Evolutionary conservation across 1,140 invertebrate genomes (phyloP).

Genomic region (Drosophila quadrilineata): DNA sequence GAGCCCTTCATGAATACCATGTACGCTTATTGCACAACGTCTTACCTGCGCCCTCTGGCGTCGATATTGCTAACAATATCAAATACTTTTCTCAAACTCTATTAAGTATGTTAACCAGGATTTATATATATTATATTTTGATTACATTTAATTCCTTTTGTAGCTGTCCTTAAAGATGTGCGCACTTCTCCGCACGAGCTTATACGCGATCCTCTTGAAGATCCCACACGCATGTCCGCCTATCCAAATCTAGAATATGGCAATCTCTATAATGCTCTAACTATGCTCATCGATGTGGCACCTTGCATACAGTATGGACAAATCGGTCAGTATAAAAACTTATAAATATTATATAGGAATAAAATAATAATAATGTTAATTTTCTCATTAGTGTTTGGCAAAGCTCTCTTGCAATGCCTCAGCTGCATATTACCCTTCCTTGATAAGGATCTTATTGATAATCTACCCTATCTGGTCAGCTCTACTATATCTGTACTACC

Average conservation of each 20-base stretch:
- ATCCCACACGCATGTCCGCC: constrained; percentile 91
- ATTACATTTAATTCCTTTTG: constrained; percentile 32
- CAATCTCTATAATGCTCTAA: constrained; percentile 93
- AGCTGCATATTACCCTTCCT: constrained; percentile 97
- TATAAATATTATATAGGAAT: neutral
- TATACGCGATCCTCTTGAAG: constrained; percentile 92
- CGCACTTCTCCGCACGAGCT: constrained; percentile 94
- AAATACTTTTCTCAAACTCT: constrained; percentile 99
- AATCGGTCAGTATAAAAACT: constrained; percentile 84
- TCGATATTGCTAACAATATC: constrained; percentile 97
- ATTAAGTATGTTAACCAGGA: constrained; percentile 89
- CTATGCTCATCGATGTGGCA: constrained; percentile 91
- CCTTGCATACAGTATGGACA: constrained; percentile 91
- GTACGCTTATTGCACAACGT: constrained; percentile 94
- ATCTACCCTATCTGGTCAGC: constrained; percentile 95
- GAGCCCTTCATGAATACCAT: constrained; percentile 97
- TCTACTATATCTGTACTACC: constrained; percentile 96
- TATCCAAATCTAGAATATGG: constrained; percentile 98
- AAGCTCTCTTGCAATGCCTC: constrained; percentile 93
- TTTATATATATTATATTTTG: neutral
- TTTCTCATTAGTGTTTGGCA: constrained; percentile 90
- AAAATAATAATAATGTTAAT: neutral
- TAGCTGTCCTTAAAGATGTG: constrained; percentile 97
- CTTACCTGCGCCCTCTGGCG: constrained; percentile 94
- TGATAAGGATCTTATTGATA: constrained; percentile 97